Evolutionary conservation across 2,113 vertebrate species (phyloP), one percentile per base, ranked within the genome.

Genomic region (Corythaixoides concolor): DNA sequence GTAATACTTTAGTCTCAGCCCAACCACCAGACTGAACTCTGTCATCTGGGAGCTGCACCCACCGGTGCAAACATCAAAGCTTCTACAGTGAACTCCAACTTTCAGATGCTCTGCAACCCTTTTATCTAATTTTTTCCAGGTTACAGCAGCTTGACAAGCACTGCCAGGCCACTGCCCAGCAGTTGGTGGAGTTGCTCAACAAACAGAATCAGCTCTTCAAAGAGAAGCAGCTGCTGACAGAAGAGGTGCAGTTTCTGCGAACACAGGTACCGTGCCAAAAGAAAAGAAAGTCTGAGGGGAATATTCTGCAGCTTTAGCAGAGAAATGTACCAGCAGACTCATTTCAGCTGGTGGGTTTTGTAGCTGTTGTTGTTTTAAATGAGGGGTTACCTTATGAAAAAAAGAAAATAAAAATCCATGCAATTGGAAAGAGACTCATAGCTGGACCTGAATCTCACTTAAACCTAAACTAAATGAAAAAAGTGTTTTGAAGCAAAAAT

Each of bases 131-230:
- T 78, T 97, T 90, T 91, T 94, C 60, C 97, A 99, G 99, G 98
- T 98, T 99, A 94, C 97, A 98, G 96, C 99, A 99, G 98, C 98
- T 99, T 97, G 99, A 99, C 95, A 98, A 98, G 97, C 98, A 99
- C 95, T 98, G 99, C 98, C 99, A 99, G 98, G 97, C 96, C 97
- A 98, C 99, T 41, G 99, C 99, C 83, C 99, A 98, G 98, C 99
- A 99, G 97, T 98, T 99, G 97, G 98, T 98, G 94, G 98, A 99
- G 97, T 94, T 99, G 85, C 99, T 99, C 96, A 97, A 95, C 98
- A 98, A 98, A 97, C 99, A 99, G 98, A 99, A 98, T 96, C 98
- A 98, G 97, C 98, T 99, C 85, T 98, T 99, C 94, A 97, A 98
- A 96, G 98, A 99, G 97, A 98, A 98, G 83, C 98, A 99, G 96